Conservation (phyloP, 2,113 vertebrate species). For the Etheostoma spectabile region DNA sequence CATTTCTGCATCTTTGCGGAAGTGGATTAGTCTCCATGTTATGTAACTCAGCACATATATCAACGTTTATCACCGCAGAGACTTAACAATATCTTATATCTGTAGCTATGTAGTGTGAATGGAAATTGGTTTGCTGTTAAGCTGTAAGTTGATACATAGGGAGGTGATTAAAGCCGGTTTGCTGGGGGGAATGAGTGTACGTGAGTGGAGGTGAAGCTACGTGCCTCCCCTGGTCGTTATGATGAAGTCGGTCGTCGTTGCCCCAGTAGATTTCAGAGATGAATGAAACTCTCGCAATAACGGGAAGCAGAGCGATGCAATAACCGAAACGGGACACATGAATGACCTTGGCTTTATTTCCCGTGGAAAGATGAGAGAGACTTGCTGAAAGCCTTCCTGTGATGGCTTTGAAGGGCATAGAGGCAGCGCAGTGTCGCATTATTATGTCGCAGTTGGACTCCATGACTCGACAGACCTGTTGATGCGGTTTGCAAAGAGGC, state of each 20-base stretch:
- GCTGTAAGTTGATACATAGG: neutral
- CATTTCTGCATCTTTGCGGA: constrained; percentile 73
- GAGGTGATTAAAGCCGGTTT: neutral
- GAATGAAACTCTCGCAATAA: neutral
- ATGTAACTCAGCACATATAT: constrained; percentile 37
- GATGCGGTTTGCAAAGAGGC: constrained; percentile 40
- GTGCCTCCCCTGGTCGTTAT: constrained; percentile 41
- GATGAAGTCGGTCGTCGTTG: constrained; percentile 56
- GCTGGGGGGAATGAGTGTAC: neutral
- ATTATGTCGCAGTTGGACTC: constrained; percentile 71
- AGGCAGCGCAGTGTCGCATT: constrained; percentile 31
- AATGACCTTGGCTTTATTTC: neutral
- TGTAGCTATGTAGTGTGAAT: neutral
- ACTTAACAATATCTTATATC: accelerated
- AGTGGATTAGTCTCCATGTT: constrained; percentile 72
- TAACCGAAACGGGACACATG: neutral
- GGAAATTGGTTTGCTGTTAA: neutral
- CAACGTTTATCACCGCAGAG: neutral
- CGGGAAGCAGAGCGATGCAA: constrained; percentile 5
- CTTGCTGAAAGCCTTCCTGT: neutral
- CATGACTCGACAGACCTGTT: constrained; percentile 61
- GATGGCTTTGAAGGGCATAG: constrained; percentile 41
- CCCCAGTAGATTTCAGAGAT: constrained; percentile 12
- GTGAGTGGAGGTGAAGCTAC: constrained; percentile 48
- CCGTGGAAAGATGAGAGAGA: neutral